A percentile compares a stretch with the other conserved stretches of the same genome.
Conservation (phyloP, 1,140 invertebrate species). For the Camponotus pennsylvanicus region DNA sequence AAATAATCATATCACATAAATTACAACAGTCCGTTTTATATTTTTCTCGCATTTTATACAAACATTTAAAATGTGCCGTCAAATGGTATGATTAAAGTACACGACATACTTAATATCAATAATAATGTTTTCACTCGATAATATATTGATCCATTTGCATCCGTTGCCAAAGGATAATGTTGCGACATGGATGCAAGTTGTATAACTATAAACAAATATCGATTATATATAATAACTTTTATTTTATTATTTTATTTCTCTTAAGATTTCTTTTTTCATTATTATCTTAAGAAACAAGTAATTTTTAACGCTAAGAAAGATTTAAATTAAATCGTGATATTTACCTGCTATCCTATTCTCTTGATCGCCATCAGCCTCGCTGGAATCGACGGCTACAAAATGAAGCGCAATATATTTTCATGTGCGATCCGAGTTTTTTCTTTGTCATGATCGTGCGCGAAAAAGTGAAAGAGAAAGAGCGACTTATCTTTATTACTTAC, state of each 20-base stretch:
- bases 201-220: conserved; percentile 64
- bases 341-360: conserved; percentile 52
- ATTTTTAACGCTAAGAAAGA: background rate
- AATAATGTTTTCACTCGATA: background rate
- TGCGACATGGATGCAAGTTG: conserved; percentile 76
- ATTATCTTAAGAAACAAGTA: background rate
- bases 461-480: conserved; percentile 11
- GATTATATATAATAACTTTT: conserved; percentile 3
- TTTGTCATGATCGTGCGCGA: conserved; percentile 16
- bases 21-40: conserved; percentile 31
- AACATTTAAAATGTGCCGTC: conserved; percentile 28
- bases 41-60: conserved; percentile 28
- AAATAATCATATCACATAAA: conserved; percentile 16
- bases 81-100: conserved; percentile 5
- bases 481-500: conserved; percentile 82
- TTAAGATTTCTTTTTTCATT: no score
- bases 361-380: conserved; percentile 39
- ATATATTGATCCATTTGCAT: conserved; percentile 27
- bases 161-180: conserved; percentile 63
- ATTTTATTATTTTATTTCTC: conserved; percentile 17
- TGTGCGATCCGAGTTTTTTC: conserved; percentile 12
- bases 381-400: conserved; percentile 44
- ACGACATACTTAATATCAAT: conserved; percentile 25
- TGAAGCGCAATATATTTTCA: conserved; percentile 10
- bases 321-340: conserved; percentile 1